Evolutionary conservation across 2,113 vertebrate genomes (phyloP).

Genomic region (Arenaria interpres): DNA sequence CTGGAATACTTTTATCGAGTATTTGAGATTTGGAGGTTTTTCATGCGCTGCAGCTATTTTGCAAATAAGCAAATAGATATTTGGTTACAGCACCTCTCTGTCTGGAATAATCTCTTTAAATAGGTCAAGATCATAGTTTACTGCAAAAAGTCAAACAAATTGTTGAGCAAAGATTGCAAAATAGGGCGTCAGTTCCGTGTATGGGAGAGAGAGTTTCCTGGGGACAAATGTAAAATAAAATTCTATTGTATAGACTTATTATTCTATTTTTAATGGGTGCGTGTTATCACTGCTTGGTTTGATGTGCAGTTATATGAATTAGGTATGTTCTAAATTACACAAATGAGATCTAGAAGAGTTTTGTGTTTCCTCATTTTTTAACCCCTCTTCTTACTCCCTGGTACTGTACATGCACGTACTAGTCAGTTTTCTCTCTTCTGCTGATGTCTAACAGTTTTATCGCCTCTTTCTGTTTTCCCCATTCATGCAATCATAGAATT

Average conservation of each 20-base stretch:
- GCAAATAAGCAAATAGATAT: background rate
- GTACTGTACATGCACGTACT: background rate
- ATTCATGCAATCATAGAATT: too few species aligned
- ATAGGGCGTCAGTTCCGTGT: background rate
- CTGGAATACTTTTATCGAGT: background rate
- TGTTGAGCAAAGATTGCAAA: background rate
- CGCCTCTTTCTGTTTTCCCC: background rate
- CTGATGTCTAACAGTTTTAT: background rate
- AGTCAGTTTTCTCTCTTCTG: background rate
- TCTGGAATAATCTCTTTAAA: background rate
- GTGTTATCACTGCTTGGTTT: background rate
- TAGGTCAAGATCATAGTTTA: background rate
- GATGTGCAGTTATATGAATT: background rate
- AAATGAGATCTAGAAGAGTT: background rate
- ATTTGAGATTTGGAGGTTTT: background rate
- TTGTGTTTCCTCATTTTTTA: background rate
- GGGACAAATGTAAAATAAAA: background rate
- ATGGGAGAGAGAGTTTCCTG: background rate
- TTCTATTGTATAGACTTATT: background rate
- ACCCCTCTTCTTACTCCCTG: background rate
- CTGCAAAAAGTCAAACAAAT: background rate
- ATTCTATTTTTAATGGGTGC: background rate
- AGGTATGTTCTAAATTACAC: background rate
- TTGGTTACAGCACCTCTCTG: background rate
- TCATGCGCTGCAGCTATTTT: background rate